Conservation (phyloP, 2,113 vertebrate genomes). For the Oncorhynchus clarkii region DNA sequence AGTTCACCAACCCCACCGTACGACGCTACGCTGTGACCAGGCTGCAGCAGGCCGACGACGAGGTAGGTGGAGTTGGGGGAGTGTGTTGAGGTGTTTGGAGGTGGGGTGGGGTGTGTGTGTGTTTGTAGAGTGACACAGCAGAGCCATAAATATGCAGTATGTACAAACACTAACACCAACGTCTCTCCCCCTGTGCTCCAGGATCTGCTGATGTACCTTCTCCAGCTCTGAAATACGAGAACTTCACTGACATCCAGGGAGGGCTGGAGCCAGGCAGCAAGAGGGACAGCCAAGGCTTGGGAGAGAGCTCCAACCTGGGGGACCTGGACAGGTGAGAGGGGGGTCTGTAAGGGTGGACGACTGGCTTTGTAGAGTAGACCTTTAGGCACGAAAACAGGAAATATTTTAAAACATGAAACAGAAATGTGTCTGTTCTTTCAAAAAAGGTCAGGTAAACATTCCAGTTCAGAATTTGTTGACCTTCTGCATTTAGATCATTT, state of each 20-base stretch:
- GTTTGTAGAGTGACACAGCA: too few relatives aligned
- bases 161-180: background rate
- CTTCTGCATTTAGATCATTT: too few relatives aligned
- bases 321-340: conserved; percentile 84
- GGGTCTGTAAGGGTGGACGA: background rate
- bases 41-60: conserved; percentile 93
- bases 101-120: too few relatives aligned
- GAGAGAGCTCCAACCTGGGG: conserved; percentile 77
- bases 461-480: too few relatives aligned
- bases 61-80: conserved; percentile 70
- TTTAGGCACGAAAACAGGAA: too few relatives aligned
- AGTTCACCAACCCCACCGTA: conserved; percentile 92
- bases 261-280: conserved; percentile 89
- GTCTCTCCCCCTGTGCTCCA: conserved; percentile 43
- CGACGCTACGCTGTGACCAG: conserved; percentile 90
- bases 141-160: too few relatives aligned
- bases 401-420: too few relatives aligned
- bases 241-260: conserved; percentile 91
- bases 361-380: too few relatives aligned
- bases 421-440: too few relatives aligned
- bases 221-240: conserved; percentile 96
- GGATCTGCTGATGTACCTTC: conserved; percentile 97
- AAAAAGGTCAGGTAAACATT: too few relatives aligned
- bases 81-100: background rate
- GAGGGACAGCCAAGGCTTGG: conserved; percentile 85